These are phyloP conservation scores for Pogonocherus hispidulus DNA, from an alignment of 2,888 invertebrate genomes.

Conservation along the genomic window DNA sequence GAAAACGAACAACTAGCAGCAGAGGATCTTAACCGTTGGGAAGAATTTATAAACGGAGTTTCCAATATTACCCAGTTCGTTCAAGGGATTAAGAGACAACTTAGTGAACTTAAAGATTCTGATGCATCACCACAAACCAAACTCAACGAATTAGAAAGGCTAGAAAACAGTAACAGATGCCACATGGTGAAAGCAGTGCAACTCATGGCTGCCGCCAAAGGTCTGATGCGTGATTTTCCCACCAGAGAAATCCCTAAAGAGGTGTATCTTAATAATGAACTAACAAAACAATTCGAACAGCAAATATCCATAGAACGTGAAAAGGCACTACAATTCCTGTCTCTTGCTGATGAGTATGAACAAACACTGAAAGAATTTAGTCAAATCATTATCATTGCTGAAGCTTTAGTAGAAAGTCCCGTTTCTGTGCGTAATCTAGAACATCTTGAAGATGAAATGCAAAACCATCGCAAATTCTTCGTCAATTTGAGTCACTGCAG, in stretches of 20 bases:
- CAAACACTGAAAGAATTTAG: constrained; percentile 89
- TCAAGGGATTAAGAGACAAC: constrained; percentile 69
- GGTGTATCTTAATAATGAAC: constrained; percentile 77
- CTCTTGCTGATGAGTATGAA: constrained; percentile 88
- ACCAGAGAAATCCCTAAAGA: constrained; percentile 79
- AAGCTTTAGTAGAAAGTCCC: constrained; percentile 83
- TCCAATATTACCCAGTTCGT: constrained; percentile 73
- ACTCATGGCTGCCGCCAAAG: constrained; percentile 75
- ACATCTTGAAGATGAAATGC: constrained; percentile 90
- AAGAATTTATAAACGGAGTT: constrained; percentile 77
- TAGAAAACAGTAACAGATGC: constrained; percentile 78
- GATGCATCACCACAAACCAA: constrained; percentile 79
- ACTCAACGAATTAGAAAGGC: constrained; percentile 77
- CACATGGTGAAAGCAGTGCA: constrained; percentile 75
- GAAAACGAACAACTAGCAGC: constrained; percentile 73
- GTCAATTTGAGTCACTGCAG: constrained; percentile 90
- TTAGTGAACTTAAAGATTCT: constrained; percentile 73
- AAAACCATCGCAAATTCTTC: constrained; percentile 90
- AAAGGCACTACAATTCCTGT: constrained; percentile 80
- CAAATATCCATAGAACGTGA: constrained; percentile 81
- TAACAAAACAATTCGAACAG: constrained; percentile 79
- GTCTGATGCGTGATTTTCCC: constrained; percentile 78
- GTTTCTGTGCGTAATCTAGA: constrained; percentile 82
- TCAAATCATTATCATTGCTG: constrained; percentile 88
- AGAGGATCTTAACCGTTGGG: constrained; percentile 79